Conservation (phyloP, 2,113 vertebrate species). For the Calyptommatus sinebrachiatus region DNA sequence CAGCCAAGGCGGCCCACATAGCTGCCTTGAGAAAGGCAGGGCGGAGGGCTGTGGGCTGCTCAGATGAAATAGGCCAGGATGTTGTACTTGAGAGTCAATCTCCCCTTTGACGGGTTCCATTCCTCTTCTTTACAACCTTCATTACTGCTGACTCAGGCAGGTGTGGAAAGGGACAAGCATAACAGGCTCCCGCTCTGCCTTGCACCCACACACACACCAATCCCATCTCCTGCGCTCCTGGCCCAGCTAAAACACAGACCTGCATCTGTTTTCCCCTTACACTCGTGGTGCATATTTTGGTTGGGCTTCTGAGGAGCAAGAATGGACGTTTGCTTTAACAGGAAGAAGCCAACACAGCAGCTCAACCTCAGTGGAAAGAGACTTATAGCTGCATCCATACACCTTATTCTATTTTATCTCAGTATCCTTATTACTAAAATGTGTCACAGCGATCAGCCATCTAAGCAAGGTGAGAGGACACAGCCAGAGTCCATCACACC, state of each 20-base stretch:
- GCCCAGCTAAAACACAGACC: not conserved
- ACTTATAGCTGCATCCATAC: not conserved
- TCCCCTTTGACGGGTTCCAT: slow-evolving; percentile 21
- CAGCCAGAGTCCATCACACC: too few relatives aligned
- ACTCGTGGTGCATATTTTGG: not conserved
- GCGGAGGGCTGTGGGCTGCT: not conserved
- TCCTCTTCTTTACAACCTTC: slow-evolving; percentile 24
- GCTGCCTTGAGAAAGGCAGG: not conserved
- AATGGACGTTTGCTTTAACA: not conserved
- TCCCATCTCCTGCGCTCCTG: not conserved
- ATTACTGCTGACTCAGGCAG: slow-evolving; percentile 17
- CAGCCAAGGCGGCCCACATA: not conserved
- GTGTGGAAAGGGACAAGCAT: not conserved
- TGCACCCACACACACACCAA: not conserved
- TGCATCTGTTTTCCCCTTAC: not conserved
- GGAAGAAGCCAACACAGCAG: not conserved
- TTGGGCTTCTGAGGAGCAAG: not conserved
- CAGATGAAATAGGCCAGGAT: slow-evolving; percentile 20
- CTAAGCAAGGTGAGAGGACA: too few relatives aligned
- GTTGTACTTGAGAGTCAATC: slow-evolving; percentile 27
- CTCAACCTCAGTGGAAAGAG: not conserved
- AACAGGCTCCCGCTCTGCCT: not conserved
- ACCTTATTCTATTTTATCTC: too few relatives aligned
- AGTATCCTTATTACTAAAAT: too few relatives aligned
- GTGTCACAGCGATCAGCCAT: too few relatives aligned